A percentile compares a stretch with the other conserved stretches of the same genome.
These are phyloP conservation scores for Mustelus asterias DNA, from an alignment of 2,113 vertebrate genomes.

Conservation along the genomic window DNA sequence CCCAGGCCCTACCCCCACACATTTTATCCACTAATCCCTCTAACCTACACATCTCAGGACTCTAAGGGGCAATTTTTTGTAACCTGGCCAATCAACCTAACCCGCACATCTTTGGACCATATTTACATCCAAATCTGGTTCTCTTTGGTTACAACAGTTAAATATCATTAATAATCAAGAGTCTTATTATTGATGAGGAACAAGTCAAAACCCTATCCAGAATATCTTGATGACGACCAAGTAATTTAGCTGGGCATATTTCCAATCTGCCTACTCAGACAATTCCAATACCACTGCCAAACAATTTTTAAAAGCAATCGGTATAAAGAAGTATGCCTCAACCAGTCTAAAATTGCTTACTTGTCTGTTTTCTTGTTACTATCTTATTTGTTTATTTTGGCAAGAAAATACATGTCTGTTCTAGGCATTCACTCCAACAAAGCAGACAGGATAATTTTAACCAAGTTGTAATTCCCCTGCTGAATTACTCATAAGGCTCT, in stretches of 20 bases:
- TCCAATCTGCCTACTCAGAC: not conserved
- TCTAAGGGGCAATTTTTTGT: too few species aligned
- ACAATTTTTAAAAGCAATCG: not conserved
- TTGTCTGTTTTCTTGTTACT: not conserved
- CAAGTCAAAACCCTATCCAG: not conserved
- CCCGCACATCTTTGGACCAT: too few species aligned
- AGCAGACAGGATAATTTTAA: not conserved
- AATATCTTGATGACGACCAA: not conserved
- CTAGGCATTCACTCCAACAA: not conserved
- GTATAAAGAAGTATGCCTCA: not conserved
- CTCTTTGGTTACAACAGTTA: not conserved
- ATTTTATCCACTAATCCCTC: too few species aligned
- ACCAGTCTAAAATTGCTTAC: too few species aligned
- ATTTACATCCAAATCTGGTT: too few species aligned
- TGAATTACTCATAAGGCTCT: not conserved
- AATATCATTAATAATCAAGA: not conserved
- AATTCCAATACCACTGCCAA: not conserved
- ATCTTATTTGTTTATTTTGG: not conserved
- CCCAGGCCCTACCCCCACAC: too few species aligned
- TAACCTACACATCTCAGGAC: too few species aligned
- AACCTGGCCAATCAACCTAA: too few species aligned
- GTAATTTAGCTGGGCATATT: not conserved
- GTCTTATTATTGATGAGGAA: not conserved
- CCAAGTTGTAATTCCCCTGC: not conserved
- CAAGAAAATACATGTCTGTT: not conserved